Base-by-base conservation (phyloP, 92 coral and sea anemone species). In the Porites cylindrica region DNA sequence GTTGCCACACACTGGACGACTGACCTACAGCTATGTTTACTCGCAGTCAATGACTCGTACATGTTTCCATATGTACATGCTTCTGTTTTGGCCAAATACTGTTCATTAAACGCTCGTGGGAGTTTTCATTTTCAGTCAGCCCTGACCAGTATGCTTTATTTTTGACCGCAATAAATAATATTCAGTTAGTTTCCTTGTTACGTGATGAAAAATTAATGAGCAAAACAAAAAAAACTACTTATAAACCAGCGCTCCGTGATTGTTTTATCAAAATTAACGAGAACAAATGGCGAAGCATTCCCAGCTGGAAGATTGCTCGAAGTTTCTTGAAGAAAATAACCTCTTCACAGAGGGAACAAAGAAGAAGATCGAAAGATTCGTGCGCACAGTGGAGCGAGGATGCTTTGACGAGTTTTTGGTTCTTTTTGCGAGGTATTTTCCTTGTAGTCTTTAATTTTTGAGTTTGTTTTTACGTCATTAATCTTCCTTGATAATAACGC, bases 301-400 rank as follows among this genome's bases (percentile, higher is more conserved):
- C 0, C 53, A 81, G 17, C 66, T 47, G 2, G 63, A 51, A 19
- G 85, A 81, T 47, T 82, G 87, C 53, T 13, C 17, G 23, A 51
- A 47, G 21, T 67, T 67, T 26, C 82, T 84, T 1, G 58, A 66
- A 52, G 58, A 19, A 20, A 63, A 18, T 51, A 84, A 84, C 52
- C n/a, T 73, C 8, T 18, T 21, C 9, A 24, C 58, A 6, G 72
- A 69, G 17, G 19, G 18, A 63, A 3, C 38, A 24, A 32, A 19
- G 4, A 51, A 58, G 51, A 53, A 13, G 8, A 53, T 84, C 51
- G 82, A 76, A 51, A 66, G 26, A 32, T 75, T 73, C 71, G 47
- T 65, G 12, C 8, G 19, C 6, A 19, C 58, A 10, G 51, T 70
- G 11, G 82, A 62, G 17, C 72, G 14, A 10, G 84, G 62, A 32